phyloP scores from a whole-genome alignment of 2,797 vertebrate genomes.

The Garrulus glandarius region DNA sequence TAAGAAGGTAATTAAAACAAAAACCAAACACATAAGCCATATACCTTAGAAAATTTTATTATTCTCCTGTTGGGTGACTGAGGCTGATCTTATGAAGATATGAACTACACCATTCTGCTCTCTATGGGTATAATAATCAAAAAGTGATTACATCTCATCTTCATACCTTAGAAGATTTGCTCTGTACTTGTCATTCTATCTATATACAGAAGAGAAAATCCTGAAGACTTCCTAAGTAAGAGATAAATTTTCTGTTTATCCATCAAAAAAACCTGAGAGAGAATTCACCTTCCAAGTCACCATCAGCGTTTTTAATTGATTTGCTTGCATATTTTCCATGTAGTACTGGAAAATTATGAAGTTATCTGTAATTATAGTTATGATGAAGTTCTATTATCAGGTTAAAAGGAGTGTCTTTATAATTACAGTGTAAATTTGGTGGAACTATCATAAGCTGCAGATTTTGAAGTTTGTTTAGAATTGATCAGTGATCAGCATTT shows the following conservation, averaged over 20 bases:
- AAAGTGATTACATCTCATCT: not conserved
- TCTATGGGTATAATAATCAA: not conserved
- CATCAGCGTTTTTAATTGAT: not conserved
- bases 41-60: not conserved
- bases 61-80: slow-evolving; percentile 12
- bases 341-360: not conserved
- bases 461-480: not conserved
- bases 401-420: not conserved
- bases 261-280: not conserved
- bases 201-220: not conserved
- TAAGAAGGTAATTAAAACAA: not conserved
- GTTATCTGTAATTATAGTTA: not conserved
- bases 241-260: not conserved
- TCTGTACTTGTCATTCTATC: not conserved
- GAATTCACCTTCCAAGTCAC: not conserved
- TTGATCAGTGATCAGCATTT: not conserved
- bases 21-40: not conserved
- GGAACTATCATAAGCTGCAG: not conserved
- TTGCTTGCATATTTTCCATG: not conserved
- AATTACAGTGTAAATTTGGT: not conserved
- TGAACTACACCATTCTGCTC: not conserved
- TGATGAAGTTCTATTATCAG: not conserved
- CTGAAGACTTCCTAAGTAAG: not conserved
- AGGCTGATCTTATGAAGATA: not conserved
- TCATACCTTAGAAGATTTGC: not conserved